phyloP scores from a whole-genome alignment of 2,888 invertebrate genomes.

The Plagodis pulveraria region DNA sequence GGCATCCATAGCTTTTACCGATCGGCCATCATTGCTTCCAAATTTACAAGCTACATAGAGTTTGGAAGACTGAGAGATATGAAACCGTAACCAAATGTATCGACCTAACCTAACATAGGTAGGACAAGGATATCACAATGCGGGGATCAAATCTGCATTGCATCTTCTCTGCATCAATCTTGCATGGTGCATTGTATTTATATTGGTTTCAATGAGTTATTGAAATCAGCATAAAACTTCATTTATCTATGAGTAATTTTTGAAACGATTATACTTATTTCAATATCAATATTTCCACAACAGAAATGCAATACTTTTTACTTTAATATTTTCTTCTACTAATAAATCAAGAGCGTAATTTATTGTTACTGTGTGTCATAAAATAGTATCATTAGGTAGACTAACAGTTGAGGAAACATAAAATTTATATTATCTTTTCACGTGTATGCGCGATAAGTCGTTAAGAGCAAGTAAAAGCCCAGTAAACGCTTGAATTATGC shows the following conservation, averaged over 20 bases:
- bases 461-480: conserved; percentile 50
- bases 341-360: conserved; percentile 77
- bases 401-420: conserved; percentile 70
- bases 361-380: conserved; percentile 70
- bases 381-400: conserved; percentile 62
- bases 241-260: conserved; percentile 18
- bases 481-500: conserved; percentile 58
- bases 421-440: conserved; percentile 78
- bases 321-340: conserved; percentile 36
- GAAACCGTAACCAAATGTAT: too few relatives aligned
- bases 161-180: too few relatives aligned
- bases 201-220: too few relatives aligned
- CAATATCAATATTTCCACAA: conserved; percentile 29
- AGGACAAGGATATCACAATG: too few relatives aligned
- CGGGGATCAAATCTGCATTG: too few relatives aligned
- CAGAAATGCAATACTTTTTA: conserved; percentile 33
- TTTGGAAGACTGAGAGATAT: too few relatives aligned
- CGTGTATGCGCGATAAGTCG: conserved; percentile 64
- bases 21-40: too few relatives aligned
- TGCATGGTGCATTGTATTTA: too few relatives aligned
- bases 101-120: too few relatives aligned
- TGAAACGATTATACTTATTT: conserved; percentile 20
- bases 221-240: too few relatives aligned
- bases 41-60: too few relatives aligned
- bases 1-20: too few relatives aligned